Evolutionary conservation across 2,797 vertebrate genomes (phyloP).

Genomic region (Taenioides sp.): DNA sequence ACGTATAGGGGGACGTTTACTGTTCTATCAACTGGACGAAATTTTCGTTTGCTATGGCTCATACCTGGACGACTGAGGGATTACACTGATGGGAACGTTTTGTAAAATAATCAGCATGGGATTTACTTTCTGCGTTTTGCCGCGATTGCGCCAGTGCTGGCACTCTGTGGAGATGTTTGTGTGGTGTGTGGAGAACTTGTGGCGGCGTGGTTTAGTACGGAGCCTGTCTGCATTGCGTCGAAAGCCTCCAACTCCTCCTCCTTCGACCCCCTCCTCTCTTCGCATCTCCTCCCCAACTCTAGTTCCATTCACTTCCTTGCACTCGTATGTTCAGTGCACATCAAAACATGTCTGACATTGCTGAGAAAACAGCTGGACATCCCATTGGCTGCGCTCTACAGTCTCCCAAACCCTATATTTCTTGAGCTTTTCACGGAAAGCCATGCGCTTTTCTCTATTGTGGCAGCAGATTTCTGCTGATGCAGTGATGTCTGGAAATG

Average conservation of each 20-base stretch:
- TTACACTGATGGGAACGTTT: not conserved
- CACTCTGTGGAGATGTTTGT: conserved; percentile 66
- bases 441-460: conserved; percentile 61
- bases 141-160: conserved; percentile 72
- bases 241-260: conserved; percentile 76
- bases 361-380: conserved; percentile 63
- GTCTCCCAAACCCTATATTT: conserved; percentile 14
- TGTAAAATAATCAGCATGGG: not conserved
- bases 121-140: conserved; percentile 36
- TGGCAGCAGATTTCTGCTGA: conserved; percentile 88
- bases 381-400: conserved; percentile 38
- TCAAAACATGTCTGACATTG: conserved; percentile 69
- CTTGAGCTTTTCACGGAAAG: conserved; percentile 31
- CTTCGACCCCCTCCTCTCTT: conserved; percentile 35
- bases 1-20: not conserved
- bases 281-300: conserved; percentile 18
- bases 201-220: conserved; percentile 76
- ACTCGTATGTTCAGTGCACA: conserved; percentile 68
- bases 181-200: conserved; percentile 74
- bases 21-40: too few relatives aligned
- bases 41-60: too few relatives aligned
- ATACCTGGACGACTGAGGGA: too few relatives aligned
- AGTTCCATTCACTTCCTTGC: conserved; percentile 49
- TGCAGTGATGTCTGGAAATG: conserved; percentile 92
- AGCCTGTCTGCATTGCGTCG: conserved; percentile 86